These are phyloP conservation scores for Macropis europaea DNA, from an alignment of 2,888 invertebrate genomes.

Conservation along the genomic window DNA sequence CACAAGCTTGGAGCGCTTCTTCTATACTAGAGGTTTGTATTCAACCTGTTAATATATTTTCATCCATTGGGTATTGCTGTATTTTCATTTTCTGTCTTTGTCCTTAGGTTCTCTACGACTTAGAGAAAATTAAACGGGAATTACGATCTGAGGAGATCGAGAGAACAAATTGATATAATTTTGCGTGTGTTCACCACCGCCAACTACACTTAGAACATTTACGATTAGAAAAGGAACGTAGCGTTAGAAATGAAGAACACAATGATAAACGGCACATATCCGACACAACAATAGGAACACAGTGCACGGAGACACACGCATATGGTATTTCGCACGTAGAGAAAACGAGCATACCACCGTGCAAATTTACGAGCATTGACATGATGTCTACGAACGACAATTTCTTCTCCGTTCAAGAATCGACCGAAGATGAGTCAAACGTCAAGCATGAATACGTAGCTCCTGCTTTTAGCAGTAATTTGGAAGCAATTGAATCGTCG, in stretches of 20 bases:
- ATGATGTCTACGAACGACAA: constrained; percentile 34
- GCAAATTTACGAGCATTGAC: constrained; percentile 53
- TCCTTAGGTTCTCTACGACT: constrained; percentile 83
- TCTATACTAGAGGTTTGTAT: constrained; percentile 89
- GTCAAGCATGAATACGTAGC: constrained; percentile 20
- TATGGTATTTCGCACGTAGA: constrained; percentile 59
- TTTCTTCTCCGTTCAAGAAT: constrained; percentile 11
- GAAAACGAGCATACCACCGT: constrained; percentile 39
- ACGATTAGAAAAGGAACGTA: constrained; percentile 56
- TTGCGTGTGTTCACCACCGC: constrained; percentile 78
- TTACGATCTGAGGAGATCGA: constrained; percentile 52
- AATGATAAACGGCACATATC: constrained; percentile 42
- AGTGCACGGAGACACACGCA: constrained; percentile 77
- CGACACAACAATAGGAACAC: constrained; percentile 50
- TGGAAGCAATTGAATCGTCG: constrained; percentile 28
- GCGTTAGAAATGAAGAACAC: constrained; percentile 34
- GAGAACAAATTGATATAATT: constrained; percentile 74
- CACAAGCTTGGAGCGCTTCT: constrained; percentile 98
- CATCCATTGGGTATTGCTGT: not conserved
- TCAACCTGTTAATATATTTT: not conserved
- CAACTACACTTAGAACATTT: constrained; percentile 68
- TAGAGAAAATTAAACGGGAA: constrained; percentile 79
- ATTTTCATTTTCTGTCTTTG: not conserved
- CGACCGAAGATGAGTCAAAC: not conserved
- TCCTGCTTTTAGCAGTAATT: constrained; percentile 4